Evolutionary conservation across 2,888 invertebrate genomes (phyloP).

Genomic region (Xylota sylvarum): DNA sequence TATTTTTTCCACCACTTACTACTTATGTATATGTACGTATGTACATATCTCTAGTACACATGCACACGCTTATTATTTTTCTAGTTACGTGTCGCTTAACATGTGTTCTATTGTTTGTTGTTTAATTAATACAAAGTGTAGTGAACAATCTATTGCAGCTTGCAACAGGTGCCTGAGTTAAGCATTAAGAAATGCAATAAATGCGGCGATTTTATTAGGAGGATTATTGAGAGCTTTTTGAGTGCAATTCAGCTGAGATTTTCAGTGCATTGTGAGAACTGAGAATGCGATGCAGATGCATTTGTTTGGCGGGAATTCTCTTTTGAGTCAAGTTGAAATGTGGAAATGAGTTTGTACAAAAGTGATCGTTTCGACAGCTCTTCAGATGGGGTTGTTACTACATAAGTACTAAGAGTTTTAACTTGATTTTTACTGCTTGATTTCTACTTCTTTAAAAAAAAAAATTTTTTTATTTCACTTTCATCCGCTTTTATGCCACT

Average conservation of each 20-base stretch:
- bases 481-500: too few relatives aligned
- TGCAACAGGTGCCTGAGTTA: conserved; percentile 49
- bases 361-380: background rate
- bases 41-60: conserved; percentile 9
- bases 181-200: background rate
- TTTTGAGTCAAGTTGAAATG: conserved; percentile 4
- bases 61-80: background rate
- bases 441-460: too few relatives aligned
- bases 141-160: background rate
- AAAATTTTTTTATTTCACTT: too few relatives aligned
- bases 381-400: too few relatives aligned
- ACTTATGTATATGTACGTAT: background rate
- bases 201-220: conserved; percentile 13
- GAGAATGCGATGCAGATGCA: background rate
- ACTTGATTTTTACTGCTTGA: too few relatives aligned
- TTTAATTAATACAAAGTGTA: background rate
- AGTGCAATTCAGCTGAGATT: conserved; percentile 38
- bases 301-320: conserved; percentile 12
- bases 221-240: conserved; percentile 35
- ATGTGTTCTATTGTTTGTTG: conserved; percentile 20
- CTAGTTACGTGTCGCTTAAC: conserved; percentile 6
- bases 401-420: too few relatives aligned
- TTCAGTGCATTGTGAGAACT: background rate
- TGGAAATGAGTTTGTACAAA: background rate
- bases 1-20: conserved; percentile 7